phyloP scores from a whole-genome alignment of 2,888 invertebrate species.

The Stegana nigrithorax region DNA sequence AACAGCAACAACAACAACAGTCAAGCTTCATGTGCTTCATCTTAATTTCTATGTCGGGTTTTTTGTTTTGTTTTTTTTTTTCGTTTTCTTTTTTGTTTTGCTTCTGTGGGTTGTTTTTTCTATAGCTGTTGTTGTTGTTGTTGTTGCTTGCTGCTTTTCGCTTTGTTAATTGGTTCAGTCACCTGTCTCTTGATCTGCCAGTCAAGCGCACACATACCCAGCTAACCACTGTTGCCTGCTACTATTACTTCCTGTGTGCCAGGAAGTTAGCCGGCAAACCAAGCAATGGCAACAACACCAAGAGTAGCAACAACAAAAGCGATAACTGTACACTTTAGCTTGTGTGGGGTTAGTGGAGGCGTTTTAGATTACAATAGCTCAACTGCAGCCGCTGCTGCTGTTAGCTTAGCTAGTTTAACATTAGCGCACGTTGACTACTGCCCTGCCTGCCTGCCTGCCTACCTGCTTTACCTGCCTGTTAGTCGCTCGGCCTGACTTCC shows the following conservation, averaged over 20 bases:
- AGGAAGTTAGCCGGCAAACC: constrained; percentile 44
- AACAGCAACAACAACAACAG: too few relatives aligned
- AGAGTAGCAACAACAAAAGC: not conserved
- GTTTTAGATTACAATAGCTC: constrained; percentile 61
- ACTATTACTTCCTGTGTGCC: not conserved
- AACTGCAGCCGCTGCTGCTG: not conserved
- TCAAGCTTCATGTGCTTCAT: too few relatives aligned
- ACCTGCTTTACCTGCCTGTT: constrained; percentile 2
- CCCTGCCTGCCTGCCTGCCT: not conserved
- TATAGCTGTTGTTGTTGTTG: constrained; percentile 14
- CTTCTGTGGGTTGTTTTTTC: constrained; percentile 40
- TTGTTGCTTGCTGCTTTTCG: constrained; percentile 35
- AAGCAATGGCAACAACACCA: constrained; percentile 24
- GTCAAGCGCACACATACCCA: too few relatives aligned
- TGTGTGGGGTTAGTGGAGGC: constrained; percentile 33
- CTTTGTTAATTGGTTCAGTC: constrained; percentile 66
- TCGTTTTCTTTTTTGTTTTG: too few relatives aligned
- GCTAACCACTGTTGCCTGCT: constrained; percentile 30
- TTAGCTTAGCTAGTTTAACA: constrained; percentile 32
- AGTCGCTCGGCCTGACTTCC: not conserved
- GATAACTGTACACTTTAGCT: constrained; percentile 15
- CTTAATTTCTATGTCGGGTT: constrained; percentile 4
- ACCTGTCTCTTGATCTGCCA: constrained; percentile 64
- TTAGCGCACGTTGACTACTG: constrained; percentile 31
- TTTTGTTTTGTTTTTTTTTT: too few relatives aligned